Conservation (phyloP, 2,888 invertebrate genomes). For the Capitulum mitella region DNA sequence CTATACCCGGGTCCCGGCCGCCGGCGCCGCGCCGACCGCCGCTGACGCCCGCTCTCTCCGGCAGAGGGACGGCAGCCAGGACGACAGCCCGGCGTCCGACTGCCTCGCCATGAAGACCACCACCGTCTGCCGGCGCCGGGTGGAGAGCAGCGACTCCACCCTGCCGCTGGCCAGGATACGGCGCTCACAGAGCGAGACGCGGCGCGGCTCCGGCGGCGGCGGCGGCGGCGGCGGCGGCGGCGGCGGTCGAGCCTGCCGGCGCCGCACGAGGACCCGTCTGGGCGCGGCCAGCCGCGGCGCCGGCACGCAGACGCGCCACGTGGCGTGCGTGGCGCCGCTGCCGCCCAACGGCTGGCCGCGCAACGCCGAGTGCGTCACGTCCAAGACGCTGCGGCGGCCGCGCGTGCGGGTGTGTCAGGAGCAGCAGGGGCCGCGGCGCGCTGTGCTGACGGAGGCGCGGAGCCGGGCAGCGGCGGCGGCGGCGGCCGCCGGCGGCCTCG, state of each 20-base stretch:
- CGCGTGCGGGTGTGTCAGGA: neutral
- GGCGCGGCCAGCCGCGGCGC: neutral
- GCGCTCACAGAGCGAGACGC: neutral
- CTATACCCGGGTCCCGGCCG: too few relatives aligned
- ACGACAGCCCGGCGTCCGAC: conserved; percentile 5
- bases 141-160: conserved; percentile 13
- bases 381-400: conserved; percentile 12
- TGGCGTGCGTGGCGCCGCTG: neutral
- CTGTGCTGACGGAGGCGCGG: neutral
- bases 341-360: neutral
- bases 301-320: conserved; percentile 11
- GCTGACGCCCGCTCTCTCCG: neutral
- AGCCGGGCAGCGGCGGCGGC: neutral
- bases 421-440: neutral
- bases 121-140: neutral
- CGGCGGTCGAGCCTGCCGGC: neutral
- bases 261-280: neutral
- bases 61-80: neutral
- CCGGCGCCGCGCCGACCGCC: neutral
- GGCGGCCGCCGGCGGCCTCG: neutral
- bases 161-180: conserved; percentile 6
- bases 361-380: conserved; percentile 7
- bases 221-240: neutral
- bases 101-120: neutral
- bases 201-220: neutral